Base-by-base conservation (phyloP, 1,140 invertebrate species). In the Sycophaga agraensis region DNA sequence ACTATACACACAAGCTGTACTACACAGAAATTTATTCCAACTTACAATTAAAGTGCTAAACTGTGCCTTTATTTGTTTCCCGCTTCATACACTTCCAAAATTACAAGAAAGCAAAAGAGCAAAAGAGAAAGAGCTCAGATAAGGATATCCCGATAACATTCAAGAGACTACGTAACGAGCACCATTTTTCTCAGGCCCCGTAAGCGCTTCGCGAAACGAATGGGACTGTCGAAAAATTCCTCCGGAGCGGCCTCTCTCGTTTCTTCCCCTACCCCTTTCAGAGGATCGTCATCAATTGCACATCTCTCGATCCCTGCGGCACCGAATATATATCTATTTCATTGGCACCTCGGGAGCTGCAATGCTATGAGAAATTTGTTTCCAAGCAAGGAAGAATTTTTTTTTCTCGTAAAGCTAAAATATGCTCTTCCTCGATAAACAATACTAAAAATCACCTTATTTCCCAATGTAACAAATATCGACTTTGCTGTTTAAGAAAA, bases 141-240 rank as follows among this genome's bases (percentile, higher is more conserved):
- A 6, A 65, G 59, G 66, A 59, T 64, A 57, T 65, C 28, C 4
- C 28, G 66, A 70, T 70, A 48, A 55, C 68, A 70, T 70, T 69
- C 69, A 69, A 63, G 65, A 64, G 45, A 62, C 42, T 26, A 19
- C 65, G 68, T 70, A 72, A 70, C 69, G 69, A 69, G 69, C 58
- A 54, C 56, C 53, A 73, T 70, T 73, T 68, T 67, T 73, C 69
- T 67, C 42, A 59, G 17, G 42, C 12, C 14, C 12, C 26, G 21
- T 53, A 48, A 68, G 66, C 59, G 45, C 64, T 57, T 34, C 35
- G 49, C 28, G 63, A 67, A 66, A 72, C 66, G 66, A 69, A 72
- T 68, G 55, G 63, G 61, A 45, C 59, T 63, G 65, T 56, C 63
- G 64, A 63, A 67, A 68, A 69, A 59, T 50, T 67, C 55, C 28